Evolutionary conservation across 1,140 invertebrate genomes (phyloP), one percentile per base, ranked within the genome.

Genomic region (Holcopasites calliopsidis): DNA sequence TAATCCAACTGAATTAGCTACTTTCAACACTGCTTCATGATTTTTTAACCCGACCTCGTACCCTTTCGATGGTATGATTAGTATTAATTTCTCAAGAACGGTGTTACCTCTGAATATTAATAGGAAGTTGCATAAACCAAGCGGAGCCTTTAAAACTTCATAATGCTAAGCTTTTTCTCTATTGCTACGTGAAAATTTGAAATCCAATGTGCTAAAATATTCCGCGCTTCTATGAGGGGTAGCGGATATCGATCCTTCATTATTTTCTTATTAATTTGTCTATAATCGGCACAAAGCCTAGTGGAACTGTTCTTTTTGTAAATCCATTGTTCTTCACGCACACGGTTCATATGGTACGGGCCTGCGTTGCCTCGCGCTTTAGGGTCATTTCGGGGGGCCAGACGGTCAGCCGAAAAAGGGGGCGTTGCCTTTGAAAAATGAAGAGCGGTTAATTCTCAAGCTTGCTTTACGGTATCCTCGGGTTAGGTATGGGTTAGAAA

Each of bases 41-140:
- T 35, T 65, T 4, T 47, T n/a, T 28, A 74, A 3, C 11, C 40
- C 68, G 16, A 40, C 42, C 2, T 21, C 7, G 1, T 23, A 11
- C 28, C 71, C 42, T 26, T 35, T 40, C 8, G 50, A 40, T 1
- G 65, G 54, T 23, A 79, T 55, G n/a, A 79, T 71, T 2, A 75
- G 21, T 23, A 71, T 49, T 6, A 79, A 23, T 0, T 71, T 49
- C 40, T 40, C 49, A 13, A 75, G 71, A 33, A 75, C 38, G 7
- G 47, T 49, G 26, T 66, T 66, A 80, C 33, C 54, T 72, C n/a
- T 80, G 78, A 80, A 80, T 28, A 71, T 47, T 0, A 55, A 38
- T 6, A n/a, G 55, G 1, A 72, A 58, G 13, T 75, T 60, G 44
- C 68, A 65, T 8, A 79, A 44, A 11, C 54, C 72, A 40, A 79